Conservation (phyloP, 2,797 vertebrate genomes). For the Acanthornis magna region DNA sequence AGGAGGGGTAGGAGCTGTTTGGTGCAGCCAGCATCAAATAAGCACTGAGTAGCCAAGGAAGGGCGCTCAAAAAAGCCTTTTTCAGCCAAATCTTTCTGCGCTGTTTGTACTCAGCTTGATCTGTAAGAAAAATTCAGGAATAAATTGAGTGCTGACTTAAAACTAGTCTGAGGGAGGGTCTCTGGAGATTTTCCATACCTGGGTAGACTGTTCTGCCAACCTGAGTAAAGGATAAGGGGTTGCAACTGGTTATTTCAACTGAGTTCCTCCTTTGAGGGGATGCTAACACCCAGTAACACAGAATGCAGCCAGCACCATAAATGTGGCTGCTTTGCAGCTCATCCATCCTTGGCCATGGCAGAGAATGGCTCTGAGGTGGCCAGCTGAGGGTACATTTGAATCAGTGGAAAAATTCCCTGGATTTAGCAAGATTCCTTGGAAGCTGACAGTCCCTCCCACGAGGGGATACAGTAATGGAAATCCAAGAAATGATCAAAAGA, state of each 20-base stretch:
- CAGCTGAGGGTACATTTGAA: background rate
- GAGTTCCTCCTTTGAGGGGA: background rate
- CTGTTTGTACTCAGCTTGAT: background rate
- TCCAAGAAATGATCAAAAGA: background rate
- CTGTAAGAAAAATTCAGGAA: background rate
- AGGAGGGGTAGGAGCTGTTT: background rate
- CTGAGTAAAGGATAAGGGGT: background rate
- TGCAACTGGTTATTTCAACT: background rate
- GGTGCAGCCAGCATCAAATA: background rate
- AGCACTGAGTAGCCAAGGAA: background rate
- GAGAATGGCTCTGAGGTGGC: rapidly evolving
- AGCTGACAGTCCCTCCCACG: rapidly evolving
- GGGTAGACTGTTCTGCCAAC: background rate
- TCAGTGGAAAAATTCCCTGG: background rate
- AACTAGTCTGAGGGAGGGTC: background rate
- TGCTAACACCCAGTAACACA: background rate
- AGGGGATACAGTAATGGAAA: background rate
- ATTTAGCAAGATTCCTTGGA: background rate
- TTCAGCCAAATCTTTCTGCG: background rate
- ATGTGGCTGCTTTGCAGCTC: background rate
- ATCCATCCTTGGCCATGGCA: background rate
- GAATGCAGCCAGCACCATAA: background rate
- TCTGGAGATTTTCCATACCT: background rate
- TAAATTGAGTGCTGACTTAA: background rate
- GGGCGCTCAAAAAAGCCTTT: background rate